Evolutionary conservation across 2,888 invertebrate genomes (phyloP).

Genomic region (Eurois occulta): DNA sequence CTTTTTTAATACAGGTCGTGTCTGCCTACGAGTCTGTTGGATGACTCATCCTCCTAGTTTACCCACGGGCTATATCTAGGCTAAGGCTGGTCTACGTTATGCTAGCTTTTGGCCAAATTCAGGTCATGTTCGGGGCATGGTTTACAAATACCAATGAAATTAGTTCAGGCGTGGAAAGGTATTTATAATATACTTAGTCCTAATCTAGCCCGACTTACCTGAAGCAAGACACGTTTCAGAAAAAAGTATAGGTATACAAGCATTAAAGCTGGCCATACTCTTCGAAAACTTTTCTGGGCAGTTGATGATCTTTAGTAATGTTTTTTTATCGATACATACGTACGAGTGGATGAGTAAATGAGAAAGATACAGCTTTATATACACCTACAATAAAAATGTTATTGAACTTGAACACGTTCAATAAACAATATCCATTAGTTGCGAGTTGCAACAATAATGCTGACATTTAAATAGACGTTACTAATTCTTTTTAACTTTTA

Average conservation of each 20-base stretch:
- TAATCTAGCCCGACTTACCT: not conserved
- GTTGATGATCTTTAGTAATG: not conserved
- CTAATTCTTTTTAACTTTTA: not conserved
- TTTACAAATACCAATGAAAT: not conserved
- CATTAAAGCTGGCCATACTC: not conserved
- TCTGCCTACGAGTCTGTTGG: not conserved
- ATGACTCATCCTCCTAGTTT: conserved; percentile 25
- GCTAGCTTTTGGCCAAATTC: not conserved
- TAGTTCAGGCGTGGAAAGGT: not conserved
- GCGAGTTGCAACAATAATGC: conserved; percentile 28
- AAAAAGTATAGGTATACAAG: not conserved
- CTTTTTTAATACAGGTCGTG: conserved; percentile 23
- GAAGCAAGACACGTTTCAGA: not conserved
- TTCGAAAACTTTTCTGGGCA: not conserved
- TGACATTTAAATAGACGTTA: conserved; percentile 30
- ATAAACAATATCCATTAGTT: conserved; percentile 20
- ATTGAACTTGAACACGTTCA: conserved; percentile 43
- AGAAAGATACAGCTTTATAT: not conserved
- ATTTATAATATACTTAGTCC: not conserved
- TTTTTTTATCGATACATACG: not conserved
- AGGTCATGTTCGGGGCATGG: not conserved
- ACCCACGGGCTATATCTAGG: not conserved
- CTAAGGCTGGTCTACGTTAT: not conserved
- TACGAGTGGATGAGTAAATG: not conserved
- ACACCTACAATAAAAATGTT: not conserved